Base-by-base conservation (phyloP, 2,888 invertebrate species). In the Mimas tiliae region DNA sequence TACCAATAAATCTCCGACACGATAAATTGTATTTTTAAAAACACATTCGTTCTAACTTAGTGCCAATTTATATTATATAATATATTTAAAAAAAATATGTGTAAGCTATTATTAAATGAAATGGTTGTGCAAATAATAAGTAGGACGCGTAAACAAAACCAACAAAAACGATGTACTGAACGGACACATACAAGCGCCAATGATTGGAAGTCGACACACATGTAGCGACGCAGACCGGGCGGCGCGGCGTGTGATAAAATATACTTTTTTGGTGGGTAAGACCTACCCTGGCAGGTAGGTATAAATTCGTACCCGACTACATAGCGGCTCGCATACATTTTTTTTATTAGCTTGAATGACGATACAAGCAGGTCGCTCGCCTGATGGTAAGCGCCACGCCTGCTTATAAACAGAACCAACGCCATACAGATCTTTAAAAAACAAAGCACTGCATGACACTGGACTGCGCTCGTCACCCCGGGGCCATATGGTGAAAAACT, bases 51-150 rank as follows among this genome's bases (percentile, higher is more conserved):
- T 42, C 55, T 42, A 38, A 12, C 12, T 12, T 9, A 19, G 58
- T 58, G 58, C 58, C 42, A 42, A 58, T 58, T 33, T 19, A 11
- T 21, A 14, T 38, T n/a, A n/a, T n/a, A n/a, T 27, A 27, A 27
- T 27, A 27, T n/a, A 27, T 27, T 3, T 3, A 16, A 16, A 14
- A 55, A 55, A 7, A 58, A 16, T 42, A 58, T 72, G 76, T 78
- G 72, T 74, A 69, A 69, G 70, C 42, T 58, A 58, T 19, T 38
- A 48, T 78, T 72, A 77, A 66, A 76, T 82, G 82, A 80, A 76
- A 84, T 85, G 84, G 76, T 76, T 76, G 83, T 81, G 86, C 86
- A 86, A 87, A 86, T 81, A 80, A 86, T 76, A 81, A 53, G 69
- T 69, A 82, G 75, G 81, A 84, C 81, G 81, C 82, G 68, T 69